Conservation (phyloP, 92 coral and sea anemone genomes). For the Epizoanthus ramosus region DNA sequence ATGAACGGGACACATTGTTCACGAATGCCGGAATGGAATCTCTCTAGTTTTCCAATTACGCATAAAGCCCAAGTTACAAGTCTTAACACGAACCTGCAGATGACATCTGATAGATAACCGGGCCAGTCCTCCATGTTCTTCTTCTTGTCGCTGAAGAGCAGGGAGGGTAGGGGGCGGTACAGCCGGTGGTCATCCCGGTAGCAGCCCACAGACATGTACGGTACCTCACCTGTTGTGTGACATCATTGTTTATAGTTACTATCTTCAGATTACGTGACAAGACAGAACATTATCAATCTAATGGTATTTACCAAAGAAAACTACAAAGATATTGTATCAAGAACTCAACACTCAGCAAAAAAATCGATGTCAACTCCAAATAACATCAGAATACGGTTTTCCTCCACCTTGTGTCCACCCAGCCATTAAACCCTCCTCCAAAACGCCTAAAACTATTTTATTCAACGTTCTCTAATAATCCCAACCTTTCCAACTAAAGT, state of each 20-base stretch:
- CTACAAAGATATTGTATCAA: too few species aligned
- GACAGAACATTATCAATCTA: neutral
- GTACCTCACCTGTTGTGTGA: constrained; percentile 5
- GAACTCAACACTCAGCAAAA: neutral
- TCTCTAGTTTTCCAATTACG: too few species aligned
- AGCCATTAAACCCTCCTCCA: too few species aligned
- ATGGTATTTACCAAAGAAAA: too few species aligned
- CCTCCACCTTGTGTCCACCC: too few species aligned
- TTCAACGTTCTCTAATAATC: too few species aligned
- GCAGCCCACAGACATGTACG: constrained; percentile 92
- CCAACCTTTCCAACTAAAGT: too few species aligned
- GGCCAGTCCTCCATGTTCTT: constrained; percentile 90
- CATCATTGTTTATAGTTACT: neutral
- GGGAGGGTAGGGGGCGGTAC: constrained; percentile 87
- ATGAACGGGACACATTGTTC: too few species aligned
- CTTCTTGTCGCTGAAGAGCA: constrained; percentile 74
- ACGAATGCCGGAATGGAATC: too few species aligned
- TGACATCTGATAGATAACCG: constrained; percentile 84
- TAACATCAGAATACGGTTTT: too few species aligned
- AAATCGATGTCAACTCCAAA: neutral
- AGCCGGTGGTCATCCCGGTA: constrained; percentile 88
- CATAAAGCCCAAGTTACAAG: too few species aligned
- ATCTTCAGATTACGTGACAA: neutral
- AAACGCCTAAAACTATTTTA: too few species aligned
- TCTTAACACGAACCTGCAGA: constrained; percentile 76